Evolutionary conservation across 2,113 vertebrate genomes (phyloP).

Genomic region (Gila orcuttii): DNA sequence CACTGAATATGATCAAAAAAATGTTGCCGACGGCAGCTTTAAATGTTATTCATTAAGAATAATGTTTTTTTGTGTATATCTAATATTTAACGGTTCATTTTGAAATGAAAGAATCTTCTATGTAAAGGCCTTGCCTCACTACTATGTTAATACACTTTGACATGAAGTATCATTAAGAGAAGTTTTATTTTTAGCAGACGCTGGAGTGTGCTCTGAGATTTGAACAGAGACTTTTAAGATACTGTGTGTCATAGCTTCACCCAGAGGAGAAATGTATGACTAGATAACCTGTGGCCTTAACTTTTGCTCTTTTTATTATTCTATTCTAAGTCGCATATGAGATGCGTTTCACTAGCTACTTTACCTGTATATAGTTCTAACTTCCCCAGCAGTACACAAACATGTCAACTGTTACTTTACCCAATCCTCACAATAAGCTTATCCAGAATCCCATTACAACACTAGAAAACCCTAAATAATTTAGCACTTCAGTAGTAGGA

Average conservation of each 20-base stretch:
- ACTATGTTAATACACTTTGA: slow-evolving; percentile 36
- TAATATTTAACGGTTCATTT: background rate
- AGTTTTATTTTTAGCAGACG: slow-evolving; percentile 48
- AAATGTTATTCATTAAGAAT: background rate
- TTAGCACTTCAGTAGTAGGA: background rate
- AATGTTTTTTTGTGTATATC: background rate
- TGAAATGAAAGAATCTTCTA: background rate
- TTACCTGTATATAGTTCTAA: background rate
- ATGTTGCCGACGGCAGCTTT: too few relatives aligned
- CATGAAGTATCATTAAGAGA: slow-evolving; percentile 49
- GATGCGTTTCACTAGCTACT: background rate
- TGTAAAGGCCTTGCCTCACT: slow-evolving; percentile 33
- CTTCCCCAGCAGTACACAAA: background rate
- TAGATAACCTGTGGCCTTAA: background rate
- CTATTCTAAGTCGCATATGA: background rate
- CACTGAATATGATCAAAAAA: too few relatives aligned
- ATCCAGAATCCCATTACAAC: background rate
- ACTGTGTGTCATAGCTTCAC: background rate
- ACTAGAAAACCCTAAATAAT: background rate
- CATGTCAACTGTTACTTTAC: background rate
- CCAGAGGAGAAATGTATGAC: background rate
- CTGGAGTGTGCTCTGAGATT: slow-evolving; percentile 13
- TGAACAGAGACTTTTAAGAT: background rate
- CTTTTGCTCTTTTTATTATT: background rate
- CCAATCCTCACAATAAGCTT: background rate